A percentile compares a stretch with the other conserved stretches of the same genome.
These are phyloP conservation scores for Microcebus jonahi DNA, from an alignment of 2,113 vertebrate species.

Conservation along the genomic window DNA sequence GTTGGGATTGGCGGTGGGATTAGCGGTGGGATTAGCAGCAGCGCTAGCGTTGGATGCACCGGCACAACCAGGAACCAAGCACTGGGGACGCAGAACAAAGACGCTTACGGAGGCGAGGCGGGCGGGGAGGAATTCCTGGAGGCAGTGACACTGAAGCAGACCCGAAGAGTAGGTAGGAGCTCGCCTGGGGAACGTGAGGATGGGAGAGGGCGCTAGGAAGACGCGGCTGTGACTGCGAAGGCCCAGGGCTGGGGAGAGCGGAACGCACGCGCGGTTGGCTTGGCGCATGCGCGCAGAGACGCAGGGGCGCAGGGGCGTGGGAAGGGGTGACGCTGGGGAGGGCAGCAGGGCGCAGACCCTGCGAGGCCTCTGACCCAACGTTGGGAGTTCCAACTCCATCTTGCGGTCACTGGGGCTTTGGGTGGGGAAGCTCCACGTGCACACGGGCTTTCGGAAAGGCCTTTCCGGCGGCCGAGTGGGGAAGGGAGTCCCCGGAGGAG, in stretches of 20 bases:
- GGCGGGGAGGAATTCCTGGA: not conserved
- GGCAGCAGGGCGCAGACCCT: accelerated
- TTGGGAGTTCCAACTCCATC: not conserved
- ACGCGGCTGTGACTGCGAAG: not conserved
- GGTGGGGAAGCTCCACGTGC: not conserved
- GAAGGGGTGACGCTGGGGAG: not conserved
- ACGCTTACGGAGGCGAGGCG: too few relatives aligned
- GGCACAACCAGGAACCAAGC: not conserved
- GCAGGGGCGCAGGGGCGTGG: accelerated
- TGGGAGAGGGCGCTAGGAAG: not conserved
- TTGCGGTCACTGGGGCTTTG: not conserved
- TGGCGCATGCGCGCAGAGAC: accelerated
- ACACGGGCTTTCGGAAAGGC: not conserved
- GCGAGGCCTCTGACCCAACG: not conserved
- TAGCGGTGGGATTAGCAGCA: too few relatives aligned
- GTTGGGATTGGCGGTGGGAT: too few relatives aligned
- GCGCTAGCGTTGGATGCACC: too few relatives aligned
- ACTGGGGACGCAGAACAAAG: not conserved
- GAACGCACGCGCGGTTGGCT: accelerated
- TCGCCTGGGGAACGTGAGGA: not conserved
- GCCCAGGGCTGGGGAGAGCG: not conserved
- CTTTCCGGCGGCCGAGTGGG: not conserved
- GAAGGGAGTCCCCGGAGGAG: not conserved
- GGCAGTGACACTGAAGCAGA: not conserved
- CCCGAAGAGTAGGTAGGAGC: not conserved